Conservation (phyloP, 2,113 vertebrate genomes). For the Chaetodon trifascialis region DNA sequence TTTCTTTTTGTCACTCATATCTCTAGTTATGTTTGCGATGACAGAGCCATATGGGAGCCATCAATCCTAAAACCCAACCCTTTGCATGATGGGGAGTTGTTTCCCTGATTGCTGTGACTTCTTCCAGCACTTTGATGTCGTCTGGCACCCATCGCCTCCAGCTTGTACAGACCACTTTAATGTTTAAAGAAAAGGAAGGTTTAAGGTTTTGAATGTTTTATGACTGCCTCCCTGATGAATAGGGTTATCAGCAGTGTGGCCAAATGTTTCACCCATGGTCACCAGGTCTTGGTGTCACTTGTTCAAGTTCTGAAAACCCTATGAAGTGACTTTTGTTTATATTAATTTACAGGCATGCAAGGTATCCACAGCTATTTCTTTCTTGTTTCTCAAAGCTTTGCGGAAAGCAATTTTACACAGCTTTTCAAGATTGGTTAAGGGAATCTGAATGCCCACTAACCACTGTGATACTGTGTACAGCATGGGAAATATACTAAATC, state of each 20-base stretch:
- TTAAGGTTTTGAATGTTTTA: conserved; percentile 48
- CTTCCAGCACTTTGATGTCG: conserved; percentile 4
- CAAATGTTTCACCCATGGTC: not conserved
- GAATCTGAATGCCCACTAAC: conserved; percentile 10
- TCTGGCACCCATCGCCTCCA: not conserved
- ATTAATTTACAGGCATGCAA: too few relatives aligned
- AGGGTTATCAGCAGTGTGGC: not conserved
- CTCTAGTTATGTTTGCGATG: conserved; percentile 48
- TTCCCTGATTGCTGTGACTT: conserved; percentile 2
- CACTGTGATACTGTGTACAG: conserved; percentile 57
- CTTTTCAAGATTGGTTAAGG: conserved; percentile 38
- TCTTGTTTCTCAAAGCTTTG: not conserved
- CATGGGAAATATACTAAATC: conserved; percentile 60
- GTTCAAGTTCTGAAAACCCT: not conserved
- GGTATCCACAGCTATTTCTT: not conserved
- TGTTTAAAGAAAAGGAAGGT: conserved; percentile 28
- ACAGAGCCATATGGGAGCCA: conserved; percentile 69
- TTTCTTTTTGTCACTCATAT: conserved; percentile 20
- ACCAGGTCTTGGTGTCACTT: not conserved
- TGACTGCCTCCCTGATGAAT: conserved; percentile 23
- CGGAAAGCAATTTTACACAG: conserved; percentile 24
- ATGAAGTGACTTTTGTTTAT: too few relatives aligned
- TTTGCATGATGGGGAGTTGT: not conserved
- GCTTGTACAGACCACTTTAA: conserved; percentile 15
- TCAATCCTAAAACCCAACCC: conserved; percentile 39